Evolutionary conservation across 2,797 vertebrate species (phyloP).

Genomic region (Zenarchopterus dispar): DNA sequence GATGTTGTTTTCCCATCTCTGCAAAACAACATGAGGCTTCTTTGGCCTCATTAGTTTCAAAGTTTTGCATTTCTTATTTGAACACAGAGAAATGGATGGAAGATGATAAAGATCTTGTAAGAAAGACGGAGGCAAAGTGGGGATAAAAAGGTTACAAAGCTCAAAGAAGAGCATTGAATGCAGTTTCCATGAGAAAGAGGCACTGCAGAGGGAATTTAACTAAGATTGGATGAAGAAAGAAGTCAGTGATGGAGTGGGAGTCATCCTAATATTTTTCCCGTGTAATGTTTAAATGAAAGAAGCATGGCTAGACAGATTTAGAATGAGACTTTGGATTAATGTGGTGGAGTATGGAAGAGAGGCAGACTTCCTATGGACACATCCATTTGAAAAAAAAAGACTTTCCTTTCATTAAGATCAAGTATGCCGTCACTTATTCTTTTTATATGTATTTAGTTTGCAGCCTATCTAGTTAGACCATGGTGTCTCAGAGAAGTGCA

Average conservation of each 20-base stretch:
- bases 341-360: background rate
- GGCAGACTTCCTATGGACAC: constrained; percentile 13
- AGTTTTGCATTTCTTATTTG: constrained; percentile 23
- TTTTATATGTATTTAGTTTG: constrained; percentile 21
- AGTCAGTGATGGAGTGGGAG: constrained; percentile 25
- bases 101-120: constrained; percentile 2
- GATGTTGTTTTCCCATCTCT: constrained; percentile 24
- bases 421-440: constrained; percentile 17
- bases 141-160: constrained; percentile 23
- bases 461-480: background rate
- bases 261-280: constrained; percentile 21
- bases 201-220: constrained; percentile 30
- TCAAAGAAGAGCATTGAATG: constrained; percentile 25
- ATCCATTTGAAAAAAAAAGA: constrained; percentile 14
- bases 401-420: constrained; percentile 19
- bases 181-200: constrained; percentile 13
- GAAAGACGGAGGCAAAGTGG: constrained; percentile 9
- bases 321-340: constrained; percentile 24
- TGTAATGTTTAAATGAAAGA: constrained; percentile 42
- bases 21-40: too few species aligned
- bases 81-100: constrained; percentile 5
- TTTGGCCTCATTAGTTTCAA: constrained; percentile 33
- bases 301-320: constrained; percentile 2
- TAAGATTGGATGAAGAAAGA: constrained; percentile 24
- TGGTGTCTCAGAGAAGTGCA: too few species aligned